Evolutionary conservation across 2,888 invertebrate genomes (phyloP).

Genomic region (Syrphus vitripennis): DNA sequence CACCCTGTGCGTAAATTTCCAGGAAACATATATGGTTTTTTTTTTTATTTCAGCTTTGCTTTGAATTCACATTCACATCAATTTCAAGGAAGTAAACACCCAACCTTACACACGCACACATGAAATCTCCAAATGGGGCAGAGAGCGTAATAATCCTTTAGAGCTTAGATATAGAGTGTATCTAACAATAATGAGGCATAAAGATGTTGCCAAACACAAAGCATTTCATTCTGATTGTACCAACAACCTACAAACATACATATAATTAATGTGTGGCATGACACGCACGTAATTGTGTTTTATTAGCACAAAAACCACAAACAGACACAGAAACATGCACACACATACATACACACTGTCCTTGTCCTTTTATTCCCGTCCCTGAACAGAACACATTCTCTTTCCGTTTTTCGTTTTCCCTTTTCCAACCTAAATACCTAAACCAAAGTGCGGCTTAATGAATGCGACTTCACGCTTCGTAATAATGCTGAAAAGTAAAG

Average conservation of each 20-base stretch:
- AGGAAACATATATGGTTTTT: not conserved
- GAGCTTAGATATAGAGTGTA: constrained; percentile 25
- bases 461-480: constrained; percentile 14
- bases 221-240: constrained; percentile 43
- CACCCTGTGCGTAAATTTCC: not conserved
- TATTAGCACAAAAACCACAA: constrained; percentile 45
- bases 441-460: constrained; percentile 1
- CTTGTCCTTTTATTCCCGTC: not conserved
- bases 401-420: not conserved
- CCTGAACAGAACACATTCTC: not conserved
- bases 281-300: constrained; percentile 67
- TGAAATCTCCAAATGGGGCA: not conserved
- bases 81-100: not conserved
- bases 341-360: not conserved
- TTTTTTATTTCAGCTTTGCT: not conserved
- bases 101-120: not conserved
- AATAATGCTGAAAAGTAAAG: not conserved
- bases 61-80: constrained; percentile 7
- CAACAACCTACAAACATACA: no score
- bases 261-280: constrained; percentile 64
- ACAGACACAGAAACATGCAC: not conserved
- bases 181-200: constrained; percentile 55
- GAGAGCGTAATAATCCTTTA: constrained; percentile 20
- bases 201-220: constrained; percentile 54
- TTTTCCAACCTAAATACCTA: not conserved